phyloP scores from a whole-genome alignment of 2,113 vertebrate genomes.

The Podocnemis expansa region DNA sequence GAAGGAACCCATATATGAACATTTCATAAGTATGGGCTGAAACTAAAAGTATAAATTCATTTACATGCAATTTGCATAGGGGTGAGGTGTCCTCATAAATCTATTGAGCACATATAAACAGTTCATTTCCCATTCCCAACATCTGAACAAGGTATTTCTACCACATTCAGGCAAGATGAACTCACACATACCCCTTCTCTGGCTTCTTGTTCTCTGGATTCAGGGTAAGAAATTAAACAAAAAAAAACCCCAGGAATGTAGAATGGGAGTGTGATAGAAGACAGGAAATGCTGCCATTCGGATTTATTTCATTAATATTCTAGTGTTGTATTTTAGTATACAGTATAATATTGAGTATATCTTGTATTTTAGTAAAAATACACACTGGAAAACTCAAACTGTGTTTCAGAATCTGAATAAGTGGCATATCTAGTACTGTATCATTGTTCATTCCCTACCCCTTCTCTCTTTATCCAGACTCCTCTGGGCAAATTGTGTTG shows the following conservation, averaged over 20 bases:
- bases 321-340: background rate
- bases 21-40: too few relatives aligned
- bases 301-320: background rate
- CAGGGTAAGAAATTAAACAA: background rate
- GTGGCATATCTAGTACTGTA: background rate
- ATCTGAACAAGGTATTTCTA: too few relatives aligned
- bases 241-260: background rate
- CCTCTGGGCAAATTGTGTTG: constrained; percentile 59
- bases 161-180: too few relatives aligned
- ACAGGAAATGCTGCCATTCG: background rate
- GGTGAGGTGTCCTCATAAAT: too few relatives aligned
- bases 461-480: constrained; percentile 33
- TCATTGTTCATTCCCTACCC: background rate
- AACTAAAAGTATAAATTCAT: too few relatives aligned
- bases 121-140: too few relatives aligned
- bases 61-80: too few relatives aligned
- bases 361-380: background rate
- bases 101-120: too few relatives aligned
- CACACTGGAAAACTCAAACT: background rate
- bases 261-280: too few relatives aligned
- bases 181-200: too few relatives aligned
- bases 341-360: too few relatives aligned
- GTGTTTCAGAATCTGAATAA: background rate
- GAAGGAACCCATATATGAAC: too few relatives aligned
- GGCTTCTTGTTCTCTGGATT: background rate